These are phyloP conservation scores for Lasioglossum malachurum DNA, from an alignment of 2,888 invertebrate species.

Conservation along the genomic window DNA sequence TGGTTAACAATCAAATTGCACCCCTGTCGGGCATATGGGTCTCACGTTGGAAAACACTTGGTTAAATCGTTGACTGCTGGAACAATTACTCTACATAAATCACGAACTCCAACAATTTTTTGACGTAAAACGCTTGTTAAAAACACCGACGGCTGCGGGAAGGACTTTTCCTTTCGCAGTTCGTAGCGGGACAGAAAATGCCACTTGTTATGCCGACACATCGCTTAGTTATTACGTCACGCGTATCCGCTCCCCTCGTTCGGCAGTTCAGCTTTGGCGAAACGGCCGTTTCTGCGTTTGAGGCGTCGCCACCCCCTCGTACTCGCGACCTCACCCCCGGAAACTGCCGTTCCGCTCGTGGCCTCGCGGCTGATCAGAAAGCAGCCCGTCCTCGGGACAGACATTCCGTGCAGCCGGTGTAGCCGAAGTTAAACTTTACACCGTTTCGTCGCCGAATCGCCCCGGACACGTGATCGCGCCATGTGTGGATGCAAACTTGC, in stretches of 20 bases:
- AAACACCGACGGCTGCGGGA: background rate
- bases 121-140: background rate
- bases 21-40: no score
- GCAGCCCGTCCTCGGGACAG: slow-evolving; percentile 71
- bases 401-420: slow-evolving; percentile 84
- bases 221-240: slow-evolving; percentile 77
- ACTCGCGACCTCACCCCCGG: slow-evolving; percentile 40
- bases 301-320: slow-evolving; percentile 3
- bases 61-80: no score
- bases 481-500: slow-evolving; percentile 79
- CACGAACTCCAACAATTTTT: background rate
- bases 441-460: slow-evolving; percentile 59
- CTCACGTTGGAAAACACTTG: no score
- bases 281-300: slow-evolving; percentile 47
- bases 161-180: slow-evolving; percentile 37
- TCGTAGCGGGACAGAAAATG: slow-evolving; percentile 46
- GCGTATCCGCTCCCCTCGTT: slow-evolving; percentile 51
- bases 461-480: slow-evolving; percentile 76
- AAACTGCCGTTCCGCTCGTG: slow-evolving; percentile 33
- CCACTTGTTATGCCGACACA: slow-evolving; percentile 75
- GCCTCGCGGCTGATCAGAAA: slow-evolving; percentile 65
- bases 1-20: no score
- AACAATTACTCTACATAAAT: no score
- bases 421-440: slow-evolving; percentile 83
- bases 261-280: slow-evolving; percentile 37